phyloP scores from a whole-genome alignment of 2,888 invertebrate genomes.

The Notocelia uddmanniana region DNA sequence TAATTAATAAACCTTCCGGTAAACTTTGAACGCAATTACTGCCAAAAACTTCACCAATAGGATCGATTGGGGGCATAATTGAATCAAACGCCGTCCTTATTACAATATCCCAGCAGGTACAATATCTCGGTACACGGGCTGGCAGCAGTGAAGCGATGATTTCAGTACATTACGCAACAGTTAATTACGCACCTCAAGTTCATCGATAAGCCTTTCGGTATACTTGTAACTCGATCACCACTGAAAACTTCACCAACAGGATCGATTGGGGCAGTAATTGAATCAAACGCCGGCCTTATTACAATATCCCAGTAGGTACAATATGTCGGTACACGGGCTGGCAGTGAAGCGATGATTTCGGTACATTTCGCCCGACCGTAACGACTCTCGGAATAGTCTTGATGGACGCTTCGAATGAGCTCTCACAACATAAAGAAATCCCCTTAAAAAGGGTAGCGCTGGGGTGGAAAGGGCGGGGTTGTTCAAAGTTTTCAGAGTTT shows the following conservation, averaged over 20 bases:
- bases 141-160: conserved; percentile 84
- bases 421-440: conserved; percentile 87
- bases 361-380: conserved; percentile 87
- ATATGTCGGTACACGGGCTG: conserved; percentile 74
- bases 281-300: conserved; percentile 71
- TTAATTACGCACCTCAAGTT: neutral
- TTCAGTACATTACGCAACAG: conserved; percentile 82
- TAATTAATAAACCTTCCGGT: too few relatives aligned
- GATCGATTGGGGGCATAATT: conserved; percentile 62
- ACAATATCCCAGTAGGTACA: conserved; percentile 74
- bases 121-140: conserved; percentile 74
- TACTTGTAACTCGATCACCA: conserved; percentile 5
- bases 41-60: conserved; percentile 51
- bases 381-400: conserved; percentile 88
- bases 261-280: conserved; percentile 64
- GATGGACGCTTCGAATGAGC: conserved; percentile 88
- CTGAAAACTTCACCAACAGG: conserved; percentile 52
- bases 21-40: too few relatives aligned
- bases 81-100: conserved; percentile 71
- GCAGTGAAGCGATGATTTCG: conserved; percentile 85
- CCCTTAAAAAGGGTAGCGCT: conserved; percentile 85
- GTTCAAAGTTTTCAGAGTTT: conserved; percentile 34
- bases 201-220: neutral
- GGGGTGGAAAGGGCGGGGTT: conserved; percentile 72
- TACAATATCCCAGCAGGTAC: conserved; percentile 72